Percentiles rank a stretch among this genome's conserved stretches.
phyloP scores from a whole-genome alignment of 2,113 vertebrate species.

The Myrmecobius fasciatus region DNA sequence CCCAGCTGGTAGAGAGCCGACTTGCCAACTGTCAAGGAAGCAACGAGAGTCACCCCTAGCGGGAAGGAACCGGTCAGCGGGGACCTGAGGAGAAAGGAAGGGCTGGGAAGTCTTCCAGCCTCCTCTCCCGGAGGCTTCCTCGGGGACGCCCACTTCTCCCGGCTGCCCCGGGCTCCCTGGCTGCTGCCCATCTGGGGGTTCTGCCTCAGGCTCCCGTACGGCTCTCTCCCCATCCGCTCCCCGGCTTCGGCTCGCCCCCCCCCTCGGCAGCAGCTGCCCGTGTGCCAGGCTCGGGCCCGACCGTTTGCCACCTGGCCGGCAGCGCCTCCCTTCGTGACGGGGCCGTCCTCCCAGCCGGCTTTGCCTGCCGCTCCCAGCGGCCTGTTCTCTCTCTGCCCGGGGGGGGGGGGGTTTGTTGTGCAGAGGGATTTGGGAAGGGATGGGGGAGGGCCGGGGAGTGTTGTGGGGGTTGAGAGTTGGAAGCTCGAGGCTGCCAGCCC shows the following conservation, averaged over 20 bases:
- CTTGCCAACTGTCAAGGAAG: constrained; percentile 19
- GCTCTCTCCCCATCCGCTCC: background rate
- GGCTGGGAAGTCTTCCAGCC: background rate
- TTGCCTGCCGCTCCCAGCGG: constrained; percentile 29
- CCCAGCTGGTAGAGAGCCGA: constrained; percentile 34
- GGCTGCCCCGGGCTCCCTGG: rapidly evolving
- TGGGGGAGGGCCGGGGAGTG: background rate
- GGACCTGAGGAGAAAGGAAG: background rate
- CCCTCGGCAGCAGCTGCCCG: background rate
- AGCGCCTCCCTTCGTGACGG: background rate
- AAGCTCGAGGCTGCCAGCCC: no score
- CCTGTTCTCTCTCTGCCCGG: background rate
- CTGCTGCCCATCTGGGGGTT: background rate
- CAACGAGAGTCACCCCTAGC: background rate
- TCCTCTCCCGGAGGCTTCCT: background rate
- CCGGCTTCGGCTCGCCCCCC: background rate
- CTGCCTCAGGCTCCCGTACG: background rate
- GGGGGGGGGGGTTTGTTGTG: background rate
- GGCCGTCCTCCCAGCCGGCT: background rate
- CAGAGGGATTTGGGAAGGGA: background rate
- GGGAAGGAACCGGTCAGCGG: background rate
- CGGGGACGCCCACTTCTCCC: background rate
- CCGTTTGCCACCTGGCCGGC: background rate
- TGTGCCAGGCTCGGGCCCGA: rapidly evolving
- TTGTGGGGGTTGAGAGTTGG: no score